These are phyloP conservation scores for Trissoscelio sp. DNA, from an alignment of 2,888 invertebrate genomes.

Conservation along the genomic window DNA sequence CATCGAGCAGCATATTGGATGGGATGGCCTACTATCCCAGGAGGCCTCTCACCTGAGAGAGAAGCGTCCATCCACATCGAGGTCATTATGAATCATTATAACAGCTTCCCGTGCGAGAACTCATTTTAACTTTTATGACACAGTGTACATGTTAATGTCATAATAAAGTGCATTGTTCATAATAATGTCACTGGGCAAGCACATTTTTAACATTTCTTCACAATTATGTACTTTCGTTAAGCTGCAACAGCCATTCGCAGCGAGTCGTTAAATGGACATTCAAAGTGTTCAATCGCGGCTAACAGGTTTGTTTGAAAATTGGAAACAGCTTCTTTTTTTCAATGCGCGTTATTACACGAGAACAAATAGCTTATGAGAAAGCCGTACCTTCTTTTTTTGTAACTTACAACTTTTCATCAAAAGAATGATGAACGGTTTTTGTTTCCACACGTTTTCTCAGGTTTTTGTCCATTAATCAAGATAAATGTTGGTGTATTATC, in stretches of 20 bases:
- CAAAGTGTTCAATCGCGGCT: not conserved
- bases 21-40: constrained; percentile 82
- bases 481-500: too few species aligned
- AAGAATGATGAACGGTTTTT: too few species aligned
- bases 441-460: too few species aligned
- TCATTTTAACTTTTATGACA: constrained; percentile 50
- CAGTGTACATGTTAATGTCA: constrained; percentile 33
- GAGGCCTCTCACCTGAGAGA: constrained; percentile 81
- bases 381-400: not conserved
- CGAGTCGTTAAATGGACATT: constrained; percentile 8
- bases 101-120: constrained; percentile 69
- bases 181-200: constrained; percentile 22
- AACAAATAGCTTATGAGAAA: not conserved
- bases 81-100: constrained; percentile 80
- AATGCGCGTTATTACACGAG: not conserved
- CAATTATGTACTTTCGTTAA: constrained; percentile 40
- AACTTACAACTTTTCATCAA: too few species aligned
- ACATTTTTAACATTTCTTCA: constrained; percentile 43
- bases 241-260: not conserved
- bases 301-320: constrained; percentile 4
- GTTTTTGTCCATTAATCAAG: too few species aligned
- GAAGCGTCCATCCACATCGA: constrained; percentile 81
- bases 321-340: not conserved
- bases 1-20: constrained; percentile 57
- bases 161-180: constrained; percentile 47